Evolutionary conservation across 2,113 vertebrate species (phyloP), one percentile per base, ranked within the genome.

Genomic region (Corythornis madagascariensis): DNA sequence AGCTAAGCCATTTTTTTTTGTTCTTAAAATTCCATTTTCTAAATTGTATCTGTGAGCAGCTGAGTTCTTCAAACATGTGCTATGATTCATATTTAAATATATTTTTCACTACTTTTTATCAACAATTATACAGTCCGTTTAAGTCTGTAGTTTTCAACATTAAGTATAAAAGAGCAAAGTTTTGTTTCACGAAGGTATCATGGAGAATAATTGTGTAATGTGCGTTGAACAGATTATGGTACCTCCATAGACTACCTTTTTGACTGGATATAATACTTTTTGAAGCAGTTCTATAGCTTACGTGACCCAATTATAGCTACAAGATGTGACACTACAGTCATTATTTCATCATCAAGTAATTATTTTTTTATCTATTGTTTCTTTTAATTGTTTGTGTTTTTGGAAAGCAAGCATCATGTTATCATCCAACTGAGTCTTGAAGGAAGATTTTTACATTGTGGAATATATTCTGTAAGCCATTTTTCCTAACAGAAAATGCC

Each of bases 1-100:
- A 91, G 64, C 10, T 84, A 83, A 92, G 72, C 48, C 25, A 2
- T 91, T 91, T 65, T 4, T 89, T 63, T 92, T 92, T 88, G 61
- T 79, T 86, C 63, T 74, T 83, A 91, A 92, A 74, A 86, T 71
- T 89, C 71, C 33, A n/a, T 90, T 94, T 96, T 80, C 74, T 83
- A 73, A 22, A 85, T 92, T 94, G 91, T n/a, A 86, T 18, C 69
- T 93, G 28, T 53, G 94, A 60, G 60, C 33, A 89, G 56, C 25
- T 10, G 15, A 60, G 35, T 84, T 86, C 42, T 88, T 95, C 76
- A 91, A 83, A 74, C 66, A 77, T 20, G 35, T 60, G n/a, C 63
- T 16, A 15, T 45, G 26, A 75, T 38, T 90, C 29, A 16, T 52
- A 28, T 77, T 67, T 55, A 60, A 91, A 76, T 24, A 26, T 69